Evolutionary conservation across 2,888 invertebrate species (phyloP).

Genomic region (Liodrosophila aerea): DNA sequence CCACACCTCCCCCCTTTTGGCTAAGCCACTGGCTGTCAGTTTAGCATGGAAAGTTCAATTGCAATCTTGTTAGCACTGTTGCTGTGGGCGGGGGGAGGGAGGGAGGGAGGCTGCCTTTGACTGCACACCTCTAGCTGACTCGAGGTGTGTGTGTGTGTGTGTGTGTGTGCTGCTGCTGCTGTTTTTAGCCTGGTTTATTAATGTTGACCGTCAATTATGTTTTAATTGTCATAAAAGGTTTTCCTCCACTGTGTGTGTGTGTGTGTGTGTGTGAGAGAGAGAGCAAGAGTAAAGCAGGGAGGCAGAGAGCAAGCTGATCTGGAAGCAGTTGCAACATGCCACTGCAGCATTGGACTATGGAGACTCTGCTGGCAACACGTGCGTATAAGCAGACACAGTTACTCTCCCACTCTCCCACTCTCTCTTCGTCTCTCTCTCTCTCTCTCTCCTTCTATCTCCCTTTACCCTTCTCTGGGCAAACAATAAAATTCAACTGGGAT

Average conservation of each 20-base stretch:
- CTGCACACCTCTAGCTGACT: slow-evolving; percentile 5
- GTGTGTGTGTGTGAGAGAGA: no score
- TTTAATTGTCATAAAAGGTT: slow-evolving; percentile 83
- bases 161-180: slow-evolving; percentile 13
- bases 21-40: no score
- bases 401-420: background rate
- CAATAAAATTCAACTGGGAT: slow-evolving; percentile 74
- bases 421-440: background rate
- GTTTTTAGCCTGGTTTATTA: slow-evolving; percentile 69
- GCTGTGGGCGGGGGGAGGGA: background rate
- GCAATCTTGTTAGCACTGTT: slow-evolving; percentile 68
- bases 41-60: slow-evolving; percentile 59
- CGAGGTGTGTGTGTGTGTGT: background rate
- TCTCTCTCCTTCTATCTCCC: background rate
- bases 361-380: slow-evolving; percentile 43
- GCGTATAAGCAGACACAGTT: slow-evolving; percentile 13
- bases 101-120: background rate
- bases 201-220: slow-evolving; percentile 83
- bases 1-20: slow-evolving; percentile 1
- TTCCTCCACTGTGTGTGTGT: slow-evolving; percentile 39
- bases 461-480: slow-evolving; percentile 42
- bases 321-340: slow-evolving; percentile 30
- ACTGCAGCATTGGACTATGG: slow-evolving; percentile 15
- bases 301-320: no score
- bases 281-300: background rate